Evolutionary conservation across 1,140 invertebrate species (phyloP), one percentile per base, ranked within the genome.

Genomic region (Danaus plexippus): DNA sequence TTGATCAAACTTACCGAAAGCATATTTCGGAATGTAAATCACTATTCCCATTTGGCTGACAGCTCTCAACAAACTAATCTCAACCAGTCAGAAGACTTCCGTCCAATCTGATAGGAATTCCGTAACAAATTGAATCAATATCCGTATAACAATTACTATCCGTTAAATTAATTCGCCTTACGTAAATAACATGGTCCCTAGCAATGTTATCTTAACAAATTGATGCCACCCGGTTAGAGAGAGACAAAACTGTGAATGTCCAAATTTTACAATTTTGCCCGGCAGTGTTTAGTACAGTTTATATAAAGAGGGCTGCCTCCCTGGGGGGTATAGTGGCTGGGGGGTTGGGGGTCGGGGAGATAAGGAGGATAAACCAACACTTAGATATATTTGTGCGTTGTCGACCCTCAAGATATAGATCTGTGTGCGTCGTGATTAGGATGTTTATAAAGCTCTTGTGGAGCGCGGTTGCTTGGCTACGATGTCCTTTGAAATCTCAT

Each of bases 171-270:
- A 78, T 78, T 74, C 65, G 64, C 69, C 69, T 61, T 73, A 69
- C 68, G 68, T 78, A 78, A 77, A 80, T 75, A 78, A 72, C 61
- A 52, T 50, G 57, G 47, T 22, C 54, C 45, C 50, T 58, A 69
- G 73, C 76, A 75, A 72, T 80, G 72, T 83, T 83, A 80, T 80
- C 77, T 75, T 82, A 81, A 70, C 77, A 81, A 85, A 85, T 81
- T 79, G 80, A 75, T 69, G 69, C 58, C 66, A 47, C 47, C 52
- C 59, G 57, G 59, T 54, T 62, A 64, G 69, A 74, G 60, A 46
- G 75, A 66, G 73, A 77, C 66, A 69, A 69, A 73, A 68, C 48
- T 41, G 54, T 48, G 43, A 64, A 72, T 59, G 59, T 61, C 64
- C 57, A 64, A 79, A 83, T 85, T 80, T 79, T 80, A 82, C 79